Conservation (phyloP, 2,113 vertebrate genomes). For the Cacatua alba region DNA sequence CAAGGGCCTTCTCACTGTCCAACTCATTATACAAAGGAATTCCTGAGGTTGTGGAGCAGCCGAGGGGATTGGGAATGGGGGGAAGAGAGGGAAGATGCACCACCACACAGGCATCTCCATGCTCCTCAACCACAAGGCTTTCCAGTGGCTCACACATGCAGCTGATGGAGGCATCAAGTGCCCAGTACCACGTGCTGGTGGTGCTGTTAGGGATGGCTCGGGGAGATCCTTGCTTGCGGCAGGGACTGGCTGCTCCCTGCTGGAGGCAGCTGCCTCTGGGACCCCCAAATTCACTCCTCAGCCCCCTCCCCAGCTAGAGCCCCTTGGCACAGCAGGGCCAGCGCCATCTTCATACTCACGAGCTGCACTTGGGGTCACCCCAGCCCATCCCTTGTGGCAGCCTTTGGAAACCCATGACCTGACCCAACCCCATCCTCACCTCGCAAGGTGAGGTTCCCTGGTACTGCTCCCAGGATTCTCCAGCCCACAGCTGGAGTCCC, state of each 20-base stretch:
- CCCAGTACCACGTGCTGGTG: too few species aligned
- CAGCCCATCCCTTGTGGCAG: neutral
- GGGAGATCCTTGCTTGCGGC: neutral
- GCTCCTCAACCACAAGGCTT: neutral
- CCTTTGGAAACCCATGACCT: neutral
- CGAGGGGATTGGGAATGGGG: neutral
- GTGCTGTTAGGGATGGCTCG: fast-evolving
- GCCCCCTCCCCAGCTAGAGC: neutral
- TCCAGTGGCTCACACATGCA: too few species aligned
- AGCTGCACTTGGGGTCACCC: neutral
- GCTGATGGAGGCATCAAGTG: neutral
- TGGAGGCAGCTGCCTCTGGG: neutral
- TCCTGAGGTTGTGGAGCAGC: neutral
- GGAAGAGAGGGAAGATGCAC: neutral
- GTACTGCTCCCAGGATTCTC: neutral
- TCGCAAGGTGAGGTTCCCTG: neutral
- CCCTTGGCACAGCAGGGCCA: neutral
- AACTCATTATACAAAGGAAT: neutral
- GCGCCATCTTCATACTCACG: neutral
- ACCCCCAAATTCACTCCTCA: neutral
- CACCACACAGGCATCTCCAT: neutral
- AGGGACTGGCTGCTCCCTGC: too few species aligned
- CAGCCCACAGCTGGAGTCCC: neutral
- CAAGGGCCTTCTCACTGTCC: neutral
- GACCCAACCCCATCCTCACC: neutral